These are phyloP conservation scores for Porites lutea DNA, from an alignment of 64 coral and sea anemone genomes.

Conservation along the genomic window DNA sequence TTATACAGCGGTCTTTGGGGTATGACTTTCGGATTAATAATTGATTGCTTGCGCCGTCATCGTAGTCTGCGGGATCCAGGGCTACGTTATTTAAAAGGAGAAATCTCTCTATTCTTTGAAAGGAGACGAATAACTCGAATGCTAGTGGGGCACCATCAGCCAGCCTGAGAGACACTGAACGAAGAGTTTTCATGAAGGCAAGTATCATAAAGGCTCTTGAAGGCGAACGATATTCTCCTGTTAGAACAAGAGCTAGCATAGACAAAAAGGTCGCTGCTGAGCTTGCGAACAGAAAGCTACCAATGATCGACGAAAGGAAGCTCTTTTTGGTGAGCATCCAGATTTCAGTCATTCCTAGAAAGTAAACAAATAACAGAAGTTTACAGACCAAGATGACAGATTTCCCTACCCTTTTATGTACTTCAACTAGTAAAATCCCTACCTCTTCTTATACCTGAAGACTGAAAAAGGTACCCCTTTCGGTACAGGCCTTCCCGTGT, in stretches of 20 bases:
- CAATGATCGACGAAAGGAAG: conserved; percentile 27
- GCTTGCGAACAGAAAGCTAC: not conserved
- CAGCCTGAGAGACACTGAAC: not conserved
- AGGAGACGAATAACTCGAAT: not conserved
- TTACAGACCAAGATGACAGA: too few relatives aligned
- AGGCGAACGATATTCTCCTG: conserved; percentile 3
- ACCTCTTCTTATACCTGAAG: too few relatives aligned
- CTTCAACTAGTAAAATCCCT: too few relatives aligned
- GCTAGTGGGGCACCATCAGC: not conserved
- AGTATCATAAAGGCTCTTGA: conserved; percentile 45
- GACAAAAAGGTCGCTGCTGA: conserved; percentile 5
- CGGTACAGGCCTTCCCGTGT: too few relatives aligned
- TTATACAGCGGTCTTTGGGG: not conserved
- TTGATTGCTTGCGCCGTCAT: not conserved
- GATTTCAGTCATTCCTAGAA: conserved; percentile 4
- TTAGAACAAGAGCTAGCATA: not conserved
- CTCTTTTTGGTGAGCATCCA: conserved; percentile 5
- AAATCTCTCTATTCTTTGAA: not conserved
- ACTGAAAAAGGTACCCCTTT: too few relatives aligned
- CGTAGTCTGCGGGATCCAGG: not conserved
- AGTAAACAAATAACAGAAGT: too few relatives aligned
- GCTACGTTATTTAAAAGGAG: not conserved
- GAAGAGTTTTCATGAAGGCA: conserved; percentile 32
- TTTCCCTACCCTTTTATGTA: too few relatives aligned
- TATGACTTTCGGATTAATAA: not conserved